A percentile compares a stretch with the other conserved stretches of the same genome.
Conservation (phyloP, 2,797 vertebrate species). For the Premnoplex brunnescens region DNA sequence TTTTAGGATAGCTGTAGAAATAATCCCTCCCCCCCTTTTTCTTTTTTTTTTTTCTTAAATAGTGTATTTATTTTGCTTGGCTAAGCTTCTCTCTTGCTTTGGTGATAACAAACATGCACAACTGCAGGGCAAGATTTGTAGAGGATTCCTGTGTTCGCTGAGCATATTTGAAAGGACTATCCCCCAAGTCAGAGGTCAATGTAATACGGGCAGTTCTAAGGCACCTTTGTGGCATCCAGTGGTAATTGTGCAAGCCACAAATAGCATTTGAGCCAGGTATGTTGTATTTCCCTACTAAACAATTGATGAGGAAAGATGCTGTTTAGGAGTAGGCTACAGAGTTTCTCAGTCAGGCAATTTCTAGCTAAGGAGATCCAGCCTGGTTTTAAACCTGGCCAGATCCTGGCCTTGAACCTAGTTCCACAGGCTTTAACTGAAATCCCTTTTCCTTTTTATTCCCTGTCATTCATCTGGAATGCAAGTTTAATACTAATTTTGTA, state of each 20-base stretch:
- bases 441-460: neutral
- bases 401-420: neutral
- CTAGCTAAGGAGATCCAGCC: neutral
- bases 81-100: neutral
- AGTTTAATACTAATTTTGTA: constrained; percentile 15
- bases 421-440: neutral
- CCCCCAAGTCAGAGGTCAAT: neutral
- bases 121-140: neutral
- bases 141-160: neutral
- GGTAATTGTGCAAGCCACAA: neutral
- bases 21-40: neutral
- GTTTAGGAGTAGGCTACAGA: neutral
- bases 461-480: constrained; percentile 24
- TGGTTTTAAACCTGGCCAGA: neutral
- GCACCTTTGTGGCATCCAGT: neutral
- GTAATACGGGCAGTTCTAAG: neutral
- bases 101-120: neutral
- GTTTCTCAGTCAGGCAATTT: neutral
- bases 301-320: neutral
- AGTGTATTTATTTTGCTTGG: neutral
- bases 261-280: neutral
- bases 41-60: neutral
- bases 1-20: neutral
- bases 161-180: neutral
- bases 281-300: neutral